Evolutionary conservation across 2,888 invertebrate species (phyloP), one percentile per base, ranked within the genome.

Genomic region (Enchytraeus crypticus): DNA sequence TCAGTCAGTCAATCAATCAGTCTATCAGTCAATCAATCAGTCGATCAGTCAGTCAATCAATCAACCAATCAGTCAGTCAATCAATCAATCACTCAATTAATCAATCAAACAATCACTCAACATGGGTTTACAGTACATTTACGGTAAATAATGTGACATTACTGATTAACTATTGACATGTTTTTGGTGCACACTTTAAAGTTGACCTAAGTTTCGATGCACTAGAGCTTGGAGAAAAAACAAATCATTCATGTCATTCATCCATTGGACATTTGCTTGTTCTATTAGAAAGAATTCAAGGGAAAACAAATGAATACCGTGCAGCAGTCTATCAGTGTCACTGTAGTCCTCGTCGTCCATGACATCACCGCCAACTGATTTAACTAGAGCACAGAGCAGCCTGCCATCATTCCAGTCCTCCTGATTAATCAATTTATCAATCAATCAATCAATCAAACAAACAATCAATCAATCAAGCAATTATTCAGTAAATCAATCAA

Each of bases 361-460:
- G 27, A 66, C 88, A 0, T 88, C 86, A 0, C 92, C 95, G 3
- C 97, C 96, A 66, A 95, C 83, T 14, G 90, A 88, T 69, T 88
- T 84, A 14, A 95, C 90, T 59, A 98, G 83, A 72, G 90, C 87
- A 72, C 90, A 90, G 26, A 93, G 84, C 0, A 88, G 87, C 71
- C 86, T 85, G 1, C 97, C 97, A 77, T 96, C 93, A 75, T 95
- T 95, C 96, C 96, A 97, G 75, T 96, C 93, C 69, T 88, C 89
- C 92, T 95, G 80, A 47, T 47, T 47, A 47, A 23, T 21, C 5
- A 47, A n/a, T 18, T n/a, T 26, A n/a, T n/a, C n/a, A n/a, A n/a
- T n/a, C n/a, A n/a, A n/a, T n/a, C n/a, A n/a, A n/a, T n/a, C n/a
- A n/a, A n/a, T n/a, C n/a, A n/a, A n/a, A n/a, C n/a, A n/a, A n/a